phyloP scores from a whole-genome alignment of 2,113 vertebrate genomes.

The Corythornis madagascariensis region DNA sequence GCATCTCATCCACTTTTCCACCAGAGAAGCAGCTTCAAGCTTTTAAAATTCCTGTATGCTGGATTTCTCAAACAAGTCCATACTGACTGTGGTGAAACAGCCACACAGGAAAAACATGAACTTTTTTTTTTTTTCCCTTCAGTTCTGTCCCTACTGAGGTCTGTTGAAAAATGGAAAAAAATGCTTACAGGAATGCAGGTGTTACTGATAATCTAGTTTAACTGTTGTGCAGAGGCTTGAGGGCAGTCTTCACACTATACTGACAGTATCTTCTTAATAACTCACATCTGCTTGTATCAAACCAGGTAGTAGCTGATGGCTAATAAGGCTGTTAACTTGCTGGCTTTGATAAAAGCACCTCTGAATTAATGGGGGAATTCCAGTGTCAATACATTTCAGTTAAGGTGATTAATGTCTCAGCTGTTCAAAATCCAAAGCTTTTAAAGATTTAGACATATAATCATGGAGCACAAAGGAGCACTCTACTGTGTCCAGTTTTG shows the following conservation, averaged over 20 bases:
- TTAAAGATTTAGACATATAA: too few relatives aligned
- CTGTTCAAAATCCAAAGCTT: too few relatives aligned
- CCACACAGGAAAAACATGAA: neutral
- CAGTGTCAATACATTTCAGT: neutral
- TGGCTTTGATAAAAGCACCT: neutral
- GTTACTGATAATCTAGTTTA: neutral
- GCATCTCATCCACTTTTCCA: neutral
- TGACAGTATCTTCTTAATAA: neutral
- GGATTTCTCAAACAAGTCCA: neutral
- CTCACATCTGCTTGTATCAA: neutral
- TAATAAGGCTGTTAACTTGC: neutral
- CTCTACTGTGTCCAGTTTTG: too few relatives aligned
- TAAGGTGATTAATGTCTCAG: too few relatives aligned
- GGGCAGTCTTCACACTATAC: neutral
- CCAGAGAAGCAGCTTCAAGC: neutral
- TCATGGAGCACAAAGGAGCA: too few relatives aligned
- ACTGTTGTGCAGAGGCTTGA: neutral
- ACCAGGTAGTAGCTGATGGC: neutral
- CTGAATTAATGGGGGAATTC: neutral
- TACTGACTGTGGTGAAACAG: neutral
- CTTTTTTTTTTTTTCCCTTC: neutral
- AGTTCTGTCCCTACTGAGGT: neutral
- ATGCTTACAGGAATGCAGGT: neutral
- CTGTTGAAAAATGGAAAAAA: neutral
- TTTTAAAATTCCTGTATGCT: neutral